Conservation (phyloP, 2,888 invertebrate genomes). For the Homarus gammarus region DNA sequence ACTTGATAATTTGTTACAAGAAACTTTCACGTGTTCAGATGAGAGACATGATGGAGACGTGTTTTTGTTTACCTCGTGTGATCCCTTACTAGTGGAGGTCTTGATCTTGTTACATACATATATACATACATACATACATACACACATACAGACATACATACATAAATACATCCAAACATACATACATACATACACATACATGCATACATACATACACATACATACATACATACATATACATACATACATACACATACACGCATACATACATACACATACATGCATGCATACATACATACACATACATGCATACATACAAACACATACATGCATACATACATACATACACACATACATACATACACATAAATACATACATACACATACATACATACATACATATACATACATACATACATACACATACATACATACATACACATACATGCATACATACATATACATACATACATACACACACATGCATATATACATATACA, state of each 20-base stretch:
- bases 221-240: slow-evolving; percentile 4
- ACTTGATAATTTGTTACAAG: too few species aligned
- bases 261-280: slow-evolving; percentile 1
- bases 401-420: slow-evolving; percentile 5
- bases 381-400: neutral
- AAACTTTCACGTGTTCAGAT: too few species aligned
- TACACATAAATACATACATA: neutral
- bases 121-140: neutral
- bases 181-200: slow-evolving; percentile 30
- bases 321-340: slow-evolving; percentile 22
- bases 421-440: slow-evolving; percentile 4
- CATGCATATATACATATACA: neutral
- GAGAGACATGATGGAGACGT: too few species aligned
- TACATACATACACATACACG: neutral
- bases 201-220: slow-evolving; percentile 26
- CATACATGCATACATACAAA: slow-evolving; percentile 11
- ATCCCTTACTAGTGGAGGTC: too few species aligned
- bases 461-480: neutral
- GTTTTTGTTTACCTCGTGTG: too few species aligned
- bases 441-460: slow-evolving; percentile 4
- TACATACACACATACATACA: slow-evolving; percentile 16
- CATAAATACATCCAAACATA: slow-evolving; percentile 21
- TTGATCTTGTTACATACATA: too few species aligned
- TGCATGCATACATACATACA: slow-evolving; percentile 7
- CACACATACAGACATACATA: slow-evolving; percentile 9